Evolutionary conservation across 2,888 invertebrate species (phyloP).

Genomic region (Hedychridium roseum): DNA sequence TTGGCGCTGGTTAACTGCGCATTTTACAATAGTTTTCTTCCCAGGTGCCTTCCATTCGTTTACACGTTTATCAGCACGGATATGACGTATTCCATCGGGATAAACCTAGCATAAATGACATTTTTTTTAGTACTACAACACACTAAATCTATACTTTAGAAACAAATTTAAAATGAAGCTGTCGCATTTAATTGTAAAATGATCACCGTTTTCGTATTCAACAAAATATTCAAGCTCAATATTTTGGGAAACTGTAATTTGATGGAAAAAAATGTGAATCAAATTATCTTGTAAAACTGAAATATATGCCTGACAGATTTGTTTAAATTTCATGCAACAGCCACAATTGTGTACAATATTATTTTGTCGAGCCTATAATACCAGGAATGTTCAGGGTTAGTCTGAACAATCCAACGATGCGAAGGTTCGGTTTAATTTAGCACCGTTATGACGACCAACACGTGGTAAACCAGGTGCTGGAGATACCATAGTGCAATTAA

Average conservation of each 20-base stretch:
- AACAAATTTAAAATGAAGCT: no score
- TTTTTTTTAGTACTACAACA: not conserved
- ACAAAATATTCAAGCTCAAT: no score
- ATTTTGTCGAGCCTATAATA: constrained; percentile 50
- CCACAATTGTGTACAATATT: not conserved
- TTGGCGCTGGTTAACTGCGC: constrained; percentile 98
- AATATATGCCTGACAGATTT: no score
- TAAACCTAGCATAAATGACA: constrained; percentile 74
- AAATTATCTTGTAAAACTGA: no score
- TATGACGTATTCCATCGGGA: constrained; percentile 98
- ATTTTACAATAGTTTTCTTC: constrained; percentile 95
- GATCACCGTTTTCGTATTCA: no score
- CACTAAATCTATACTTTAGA: constrained; percentile 1
- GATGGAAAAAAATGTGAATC: no score
- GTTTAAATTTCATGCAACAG: not conserved
- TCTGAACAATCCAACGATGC: constrained; percentile 59
- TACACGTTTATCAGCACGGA: constrained; percentile 96
- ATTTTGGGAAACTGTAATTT: no score
- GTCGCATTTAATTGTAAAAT: no score
- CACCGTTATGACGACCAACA: constrained; percentile 58
- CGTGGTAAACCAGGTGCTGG: constrained; percentile 58
- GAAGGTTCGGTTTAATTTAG: constrained; percentile 48
- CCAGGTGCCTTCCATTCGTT: constrained; percentile 99
- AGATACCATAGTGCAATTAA: constrained; percentile 61
- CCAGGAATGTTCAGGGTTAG: constrained; percentile 50